Conservation (phyloP, 2,888 invertebrate genomes). For the Podotricha telesiphe region DNA sequence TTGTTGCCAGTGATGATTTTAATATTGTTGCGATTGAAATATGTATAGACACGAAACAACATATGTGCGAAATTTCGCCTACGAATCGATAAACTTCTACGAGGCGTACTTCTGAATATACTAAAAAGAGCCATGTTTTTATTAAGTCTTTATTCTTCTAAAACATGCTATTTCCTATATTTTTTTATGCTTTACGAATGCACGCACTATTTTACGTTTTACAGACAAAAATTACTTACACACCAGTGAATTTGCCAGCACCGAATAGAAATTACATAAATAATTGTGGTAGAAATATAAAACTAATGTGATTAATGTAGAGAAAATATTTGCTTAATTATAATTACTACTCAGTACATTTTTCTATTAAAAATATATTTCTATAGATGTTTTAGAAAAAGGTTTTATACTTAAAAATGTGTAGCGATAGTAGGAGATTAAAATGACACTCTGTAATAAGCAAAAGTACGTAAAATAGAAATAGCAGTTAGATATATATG, state of each 20-base stretch:
- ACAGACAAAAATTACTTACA: not conserved
- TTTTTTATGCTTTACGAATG: no score
- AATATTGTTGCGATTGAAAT: no score
- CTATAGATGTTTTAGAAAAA: not conserved
- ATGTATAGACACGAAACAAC: no score
- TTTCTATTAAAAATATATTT: no score
- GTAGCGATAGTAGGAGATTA: not conserved
- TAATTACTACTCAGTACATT: no score
- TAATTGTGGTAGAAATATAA: not conserved
- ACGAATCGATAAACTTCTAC: no score
- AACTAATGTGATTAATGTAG: not conserved
- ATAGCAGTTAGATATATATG: slow-evolving; percentile 23
- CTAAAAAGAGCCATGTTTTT: no score
- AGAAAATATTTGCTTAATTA: not conserved
- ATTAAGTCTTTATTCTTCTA: no score
- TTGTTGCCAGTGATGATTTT: no score
- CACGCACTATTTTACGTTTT: not conserved
- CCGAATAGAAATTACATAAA: not conserved
- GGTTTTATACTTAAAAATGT: not conserved
- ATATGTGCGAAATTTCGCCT: no score
- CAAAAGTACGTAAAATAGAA: slow-evolving; percentile 6
- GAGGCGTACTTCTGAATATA: no score
- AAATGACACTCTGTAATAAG: slow-evolving; percentile 4
- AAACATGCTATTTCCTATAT: no score
- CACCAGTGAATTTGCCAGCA: not conserved